phyloP scores from a whole-genome alignment of 2,888 invertebrate species.

The Coenonympha glycerion region DNA sequence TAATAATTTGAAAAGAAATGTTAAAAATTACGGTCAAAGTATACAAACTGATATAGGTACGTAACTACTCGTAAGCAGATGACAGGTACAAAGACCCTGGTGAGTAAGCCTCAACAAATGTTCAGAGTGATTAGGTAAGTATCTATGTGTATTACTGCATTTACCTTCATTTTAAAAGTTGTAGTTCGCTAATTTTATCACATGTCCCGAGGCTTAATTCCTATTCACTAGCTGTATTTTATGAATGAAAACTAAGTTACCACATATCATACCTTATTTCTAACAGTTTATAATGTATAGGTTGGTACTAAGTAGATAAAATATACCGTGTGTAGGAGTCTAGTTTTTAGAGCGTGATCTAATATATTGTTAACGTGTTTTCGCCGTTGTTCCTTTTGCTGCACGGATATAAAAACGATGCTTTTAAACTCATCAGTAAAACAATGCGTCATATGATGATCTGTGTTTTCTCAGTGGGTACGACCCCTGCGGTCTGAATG shows the following conservation, averaged over 20 bases:
- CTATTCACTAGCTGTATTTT: not conserved
- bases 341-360: constrained; percentile 17
- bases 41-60: too few species aligned
- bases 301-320: not conserved
- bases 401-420: not conserved
- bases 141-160: not conserved
- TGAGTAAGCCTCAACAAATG: too few species aligned
- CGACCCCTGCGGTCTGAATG: too few species aligned
- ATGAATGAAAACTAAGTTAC: constrained; percentile 12
- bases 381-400: not conserved
- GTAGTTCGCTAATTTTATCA: not conserved
- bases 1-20: too few species aligned
- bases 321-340: constrained; percentile 18
- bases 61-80: too few species aligned
- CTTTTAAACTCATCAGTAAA: too few species aligned
- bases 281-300: not conserved
- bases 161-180: not conserved
- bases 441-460: not conserved
- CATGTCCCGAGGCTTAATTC: not conserved
- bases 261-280: too few species aligned
- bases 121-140: too few species aligned
- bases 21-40: too few species aligned
- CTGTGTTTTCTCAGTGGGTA: not conserved
- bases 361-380: constrained; percentile 11
- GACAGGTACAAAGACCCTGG: too few species aligned